Base-by-base conservation (phyloP, 2,888 invertebrate genomes). In the Cyrtodaria siliqua region DNA sequence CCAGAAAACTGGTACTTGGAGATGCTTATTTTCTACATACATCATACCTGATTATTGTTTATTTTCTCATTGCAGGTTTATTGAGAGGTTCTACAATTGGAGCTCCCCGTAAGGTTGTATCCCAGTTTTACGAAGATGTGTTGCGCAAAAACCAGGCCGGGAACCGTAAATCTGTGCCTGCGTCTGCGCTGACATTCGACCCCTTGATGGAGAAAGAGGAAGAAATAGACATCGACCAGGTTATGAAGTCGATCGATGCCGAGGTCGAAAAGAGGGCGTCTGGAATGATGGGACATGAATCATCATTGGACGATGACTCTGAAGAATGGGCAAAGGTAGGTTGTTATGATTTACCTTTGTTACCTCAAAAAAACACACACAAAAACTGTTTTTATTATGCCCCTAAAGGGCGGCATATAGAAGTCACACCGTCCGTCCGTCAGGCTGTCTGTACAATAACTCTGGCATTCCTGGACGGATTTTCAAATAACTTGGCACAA, bases 301-400 rank as follows among this genome's bases (percentile, higher is more conserved):
- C 52, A 0, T 42, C 73, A 3, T n/a, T 9, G 12, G 84, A 84
- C 12, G 86, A 98, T 94, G 97, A 98, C 92, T 96, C 97, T 94
- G 97, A 97, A 93, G 98, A 98, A 94, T 98, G 98, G 97, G 97
- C 97, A 26, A 97, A 98, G 89, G 91, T 92, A 75, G 24, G 55
- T 55, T 55, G 3, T 33, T 33, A 12, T 33, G 4, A 12, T 33
- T 33, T 33, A 33, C 4, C n/a, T n/a, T n/a, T n/a, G n/a, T n/a
- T n/a, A n/a, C n/a, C n/a, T n/a, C n/a, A n/a, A n/a, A n/a, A n/a
- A n/a, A n/a, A n/a, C n/a, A n/a, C n/a, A n/a, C n/a, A n/a, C n/a
- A n/a, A n/a, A n/a, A n/a, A n/a, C n/a, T n/a, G n/a, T n/a, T n/a
- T n/a, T n/a, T n/a, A n/a, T n/a, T n/a, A n/a, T n/a, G n/a, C n/a